Conservation (phyloP, 2,113 vertebrate genomes). For the Nesoenas mayeri region DNA sequence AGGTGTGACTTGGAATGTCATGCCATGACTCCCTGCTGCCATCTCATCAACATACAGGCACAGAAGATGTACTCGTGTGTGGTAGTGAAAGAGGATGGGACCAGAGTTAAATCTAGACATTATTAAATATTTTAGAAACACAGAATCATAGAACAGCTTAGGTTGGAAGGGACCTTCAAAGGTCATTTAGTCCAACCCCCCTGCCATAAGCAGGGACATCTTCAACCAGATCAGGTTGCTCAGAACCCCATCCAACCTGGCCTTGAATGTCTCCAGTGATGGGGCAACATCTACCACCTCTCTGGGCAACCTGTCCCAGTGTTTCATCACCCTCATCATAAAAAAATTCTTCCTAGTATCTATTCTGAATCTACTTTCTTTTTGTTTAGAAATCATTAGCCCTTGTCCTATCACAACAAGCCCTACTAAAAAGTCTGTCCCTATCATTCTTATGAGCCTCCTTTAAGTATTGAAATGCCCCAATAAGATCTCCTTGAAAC, state of each 20-base stretch:
- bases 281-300: too few species aligned
- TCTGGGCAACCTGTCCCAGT: neutral
- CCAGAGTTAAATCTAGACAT: neutral
- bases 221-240: neutral
- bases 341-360: neutral
- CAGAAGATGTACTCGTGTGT: neutral
- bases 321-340: neutral
- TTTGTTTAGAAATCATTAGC: neutral
- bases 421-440: neutral
- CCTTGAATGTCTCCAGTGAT: neutral
- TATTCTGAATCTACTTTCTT: neutral
- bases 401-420: neutral
- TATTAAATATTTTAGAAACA: neutral
- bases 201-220: neutral
- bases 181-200: neutral
- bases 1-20: neutral
- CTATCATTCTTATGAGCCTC: neutral
- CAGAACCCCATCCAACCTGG: neutral
- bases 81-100: neutral
- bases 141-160: neutral
- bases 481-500: accelerated
- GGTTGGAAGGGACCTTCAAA: neutral
- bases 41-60: neutral
- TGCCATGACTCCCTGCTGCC: neutral
- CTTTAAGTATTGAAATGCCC: accelerated